Conservation (phyloP, 2,113 vertebrate species). For the Dasypus novemcinctus region DNA sequence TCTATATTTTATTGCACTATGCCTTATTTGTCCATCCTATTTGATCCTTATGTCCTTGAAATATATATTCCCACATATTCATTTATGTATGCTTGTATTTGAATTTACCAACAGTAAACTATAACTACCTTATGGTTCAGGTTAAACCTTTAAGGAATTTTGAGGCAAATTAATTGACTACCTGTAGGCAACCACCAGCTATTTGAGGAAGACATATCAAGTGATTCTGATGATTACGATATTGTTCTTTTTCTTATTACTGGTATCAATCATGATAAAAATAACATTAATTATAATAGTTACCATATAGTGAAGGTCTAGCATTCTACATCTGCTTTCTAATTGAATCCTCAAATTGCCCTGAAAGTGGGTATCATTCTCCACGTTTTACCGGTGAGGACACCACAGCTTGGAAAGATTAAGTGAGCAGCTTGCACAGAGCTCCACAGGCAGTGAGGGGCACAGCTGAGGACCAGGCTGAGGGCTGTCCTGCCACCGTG, state of each 20-base stretch:
- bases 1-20: neutral
- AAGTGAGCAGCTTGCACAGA: neutral
- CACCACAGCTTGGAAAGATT: neutral
- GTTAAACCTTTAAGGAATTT: neutral
- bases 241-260: neutral
- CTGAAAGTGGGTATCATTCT: neutral
- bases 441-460: rapidly evolving
- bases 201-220: neutral
- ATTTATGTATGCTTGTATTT: neutral
- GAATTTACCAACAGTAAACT: neutral
- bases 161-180: neutral
- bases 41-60: neutral
- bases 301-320: neutral
- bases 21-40: neutral
- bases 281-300: neutral
- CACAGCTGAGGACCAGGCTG: neutral
- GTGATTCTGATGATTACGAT: neutral
- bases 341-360: neutral
- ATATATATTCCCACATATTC: neutral
- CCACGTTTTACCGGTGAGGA: neutral
- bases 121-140: neutral
- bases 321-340: neutral
- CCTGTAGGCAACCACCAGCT: neutral
- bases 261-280: neutral
- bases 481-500: neutral